A percentile compares a stretch with the other conserved stretches of the same genome.
These are phyloP conservation scores for Blastobasis lacticolella DNA, from an alignment of 2,888 invertebrate genomes.

Conservation along the genomic window DNA sequence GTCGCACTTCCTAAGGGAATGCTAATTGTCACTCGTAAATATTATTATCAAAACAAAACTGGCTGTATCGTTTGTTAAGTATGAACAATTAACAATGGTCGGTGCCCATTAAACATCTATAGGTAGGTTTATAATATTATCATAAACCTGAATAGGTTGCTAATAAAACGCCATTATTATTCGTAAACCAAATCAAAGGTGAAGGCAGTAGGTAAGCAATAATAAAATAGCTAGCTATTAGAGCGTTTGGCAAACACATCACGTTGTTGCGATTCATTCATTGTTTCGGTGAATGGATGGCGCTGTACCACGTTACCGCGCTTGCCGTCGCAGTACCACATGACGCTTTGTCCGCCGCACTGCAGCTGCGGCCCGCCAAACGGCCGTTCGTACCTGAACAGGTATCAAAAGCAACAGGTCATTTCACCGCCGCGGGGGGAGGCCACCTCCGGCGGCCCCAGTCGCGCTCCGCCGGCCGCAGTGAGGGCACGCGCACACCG, in stretches of 20 bases:
- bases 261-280: slow-evolving; percentile 51
- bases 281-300: slow-evolving; percentile 49
- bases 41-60: too few species aligned
- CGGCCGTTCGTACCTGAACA: slow-evolving; percentile 63
- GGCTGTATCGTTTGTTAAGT: too few species aligned
- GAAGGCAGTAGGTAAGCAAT: too few species aligned
- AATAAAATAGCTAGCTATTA: too few species aligned
- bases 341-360: slow-evolving; percentile 14
- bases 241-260: slow-evolving; percentile 36
- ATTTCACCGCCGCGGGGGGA: slow-evolving; percentile 59
- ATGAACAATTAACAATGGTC: too few species aligned
- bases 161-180: too few species aligned
- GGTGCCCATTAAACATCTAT: too few species aligned
- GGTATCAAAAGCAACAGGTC: slow-evolving; percentile 72
- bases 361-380: slow-evolving; percentile 29
- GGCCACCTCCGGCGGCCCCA: slow-evolving; percentile 35
- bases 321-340: too few species aligned
- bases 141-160: too few species aligned
- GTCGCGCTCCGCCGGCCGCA: slow-evolving; percentile 40
- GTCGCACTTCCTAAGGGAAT: too few species aligned
- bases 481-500: slow-evolving; percentile 22
- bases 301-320: slow-evolving; percentile 11
- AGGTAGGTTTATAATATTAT: too few species aligned
- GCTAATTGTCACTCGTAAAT: not conserved
- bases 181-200: too few species aligned